Percentiles rank a stretch among this genome's conserved stretches.
phyloP scores from a whole-genome alignment of 30 jellyfish, hydroid and myxozoan genomes.

The Hydractinia echinata region DNA sequence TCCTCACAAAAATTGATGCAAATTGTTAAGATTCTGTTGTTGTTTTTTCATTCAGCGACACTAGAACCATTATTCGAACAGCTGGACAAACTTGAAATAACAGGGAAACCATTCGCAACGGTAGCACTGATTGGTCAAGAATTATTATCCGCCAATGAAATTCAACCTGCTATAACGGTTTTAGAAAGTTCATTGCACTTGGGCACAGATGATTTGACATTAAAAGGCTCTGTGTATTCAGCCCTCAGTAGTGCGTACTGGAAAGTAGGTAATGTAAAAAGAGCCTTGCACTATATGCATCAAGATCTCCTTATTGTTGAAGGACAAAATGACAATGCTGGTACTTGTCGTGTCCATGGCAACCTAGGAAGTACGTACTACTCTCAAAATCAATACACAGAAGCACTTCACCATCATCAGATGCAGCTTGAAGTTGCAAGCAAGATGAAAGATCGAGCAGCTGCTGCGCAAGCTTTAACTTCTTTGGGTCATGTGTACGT shows the following conservation, averaged over 20 bases:
- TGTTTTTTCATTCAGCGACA: conserved; percentile 38
- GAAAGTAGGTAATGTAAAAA: conserved; percentile 71
- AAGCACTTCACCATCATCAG: conserved; percentile 75
- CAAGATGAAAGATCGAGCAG: conserved; percentile 38
- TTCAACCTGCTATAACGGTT: conserved; percentile 74
- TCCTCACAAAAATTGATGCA: neutral
- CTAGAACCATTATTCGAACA: conserved; percentile 80
- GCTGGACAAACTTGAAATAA: conserved; percentile 65
- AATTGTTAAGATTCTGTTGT: neutral
- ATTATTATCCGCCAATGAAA: conserved; percentile 61
- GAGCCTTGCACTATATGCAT: conserved; percentile 86
- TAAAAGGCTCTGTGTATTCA: conserved; percentile 78
- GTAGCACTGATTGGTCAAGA: conserved; percentile 96
- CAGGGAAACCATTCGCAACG: conserved; percentile 66
- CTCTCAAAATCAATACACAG: conserved; percentile 63
- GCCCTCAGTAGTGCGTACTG: conserved; percentile 90
- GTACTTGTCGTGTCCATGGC: conserved; percentile 93
- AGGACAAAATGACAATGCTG: conserved; percentile 56
- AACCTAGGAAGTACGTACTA: conserved; percentile 84
- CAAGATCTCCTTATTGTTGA: conserved; percentile 79
- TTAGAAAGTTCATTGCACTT: conserved; percentile 84
- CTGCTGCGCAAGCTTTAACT: conserved; percentile 66
- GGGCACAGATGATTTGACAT: conserved; percentile 68
- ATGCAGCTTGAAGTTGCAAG: conserved; percentile 66
- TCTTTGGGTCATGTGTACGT: conserved; percentile 94